Base-by-base conservation (phyloP, 64 coral and sea anemone genomes). In the Pocillopora damicornis region DNA sequence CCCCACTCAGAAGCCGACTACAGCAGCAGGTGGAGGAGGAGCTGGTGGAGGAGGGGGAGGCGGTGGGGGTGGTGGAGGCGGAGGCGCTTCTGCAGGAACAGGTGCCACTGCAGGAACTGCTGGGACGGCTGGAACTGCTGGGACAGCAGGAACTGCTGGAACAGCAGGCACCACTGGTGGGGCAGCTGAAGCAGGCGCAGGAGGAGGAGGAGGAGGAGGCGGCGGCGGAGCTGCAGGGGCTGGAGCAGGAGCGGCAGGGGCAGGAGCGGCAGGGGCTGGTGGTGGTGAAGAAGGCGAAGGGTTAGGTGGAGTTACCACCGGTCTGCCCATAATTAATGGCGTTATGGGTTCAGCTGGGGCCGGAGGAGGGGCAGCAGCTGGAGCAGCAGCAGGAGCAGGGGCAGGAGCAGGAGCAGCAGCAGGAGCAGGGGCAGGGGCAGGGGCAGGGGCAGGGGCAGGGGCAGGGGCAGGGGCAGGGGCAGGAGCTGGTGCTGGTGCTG, bases 21-120 rank as follows among this genome's bases (percentile, higher is more conserved):
- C 2, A 36, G 61, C 61, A 38, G 34, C 37, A 57, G 87, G 68
- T 12, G 92, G 86, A 62, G 79, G 17, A 56, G 75, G 66, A 15
- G 75, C 20, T 16, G 73, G 63, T 9, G 86, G 36, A 18, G 94
- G 80, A 15, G 90, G 64, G 25, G 88, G 76, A 0, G 83, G 76
- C 1, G 88, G 75, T 1, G 87, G 79, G 20, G 87, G 87, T 18
- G 88, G 82, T 20, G 76, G 68, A 5, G 91, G 90, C 1, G 81
- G 62, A 1, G 87, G 81, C 13, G 76, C 36, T 12, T 78, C 65
- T 18, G 60, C 34, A 20, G 90, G 83, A 16, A 20, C 36, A 3
- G 75, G 20, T 9, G 89, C 26, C 9, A 63, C 37, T 0, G 56
- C 12, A 2, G 75, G 58, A 35, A 61, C 59, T 15, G 38, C 73